These are phyloP conservation scores for Cyprinella venusta DNA, from an alignment of 2,797 vertebrate genomes.

Conservation along the genomic window DNA sequence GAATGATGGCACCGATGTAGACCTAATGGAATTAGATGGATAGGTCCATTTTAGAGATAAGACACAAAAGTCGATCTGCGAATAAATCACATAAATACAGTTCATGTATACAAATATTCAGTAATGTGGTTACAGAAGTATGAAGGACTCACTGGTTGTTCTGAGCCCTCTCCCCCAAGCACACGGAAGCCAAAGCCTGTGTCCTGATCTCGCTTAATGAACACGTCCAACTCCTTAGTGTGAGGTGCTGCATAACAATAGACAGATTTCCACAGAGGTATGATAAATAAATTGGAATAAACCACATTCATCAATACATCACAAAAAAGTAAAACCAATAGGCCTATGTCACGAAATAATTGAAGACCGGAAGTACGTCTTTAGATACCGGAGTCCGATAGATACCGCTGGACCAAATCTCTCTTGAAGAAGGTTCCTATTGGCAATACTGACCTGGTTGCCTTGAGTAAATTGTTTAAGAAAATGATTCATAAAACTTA, in stretches of 20 bases:
- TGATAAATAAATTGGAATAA: background rate
- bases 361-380: too few relatives aligned
- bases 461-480: too few relatives aligned
- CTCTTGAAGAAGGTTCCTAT: too few relatives aligned
- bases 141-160: slow-evolving; percentile 87
- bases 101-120: background rate
- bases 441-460: too few relatives aligned
- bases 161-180: slow-evolving; percentile 94
- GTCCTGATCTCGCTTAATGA: slow-evolving; percentile 94
- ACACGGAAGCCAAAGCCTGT: slow-evolving; percentile 97
- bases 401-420: too few relatives aligned
- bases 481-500: too few relatives aligned
- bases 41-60: background rate
- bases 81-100: slow-evolving; percentile 6
- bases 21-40: slow-evolving; percentile 77
- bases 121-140: background rate
- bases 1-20: slow-evolving; percentile 96
- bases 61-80: slow-evolving; percentile 10
- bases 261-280: background rate
- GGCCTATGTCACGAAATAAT: too few relatives aligned
- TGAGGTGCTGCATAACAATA: slow-evolving; percentile 80
- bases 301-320: background rate
- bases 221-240: slow-evolving; percentile 95
- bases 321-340: background rate
- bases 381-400: too few relatives aligned